phyloP scores from a whole-genome alignment of 53 echinoderm and acorn worm genomes.

The Mesocentrotus franciscanus region DNA sequence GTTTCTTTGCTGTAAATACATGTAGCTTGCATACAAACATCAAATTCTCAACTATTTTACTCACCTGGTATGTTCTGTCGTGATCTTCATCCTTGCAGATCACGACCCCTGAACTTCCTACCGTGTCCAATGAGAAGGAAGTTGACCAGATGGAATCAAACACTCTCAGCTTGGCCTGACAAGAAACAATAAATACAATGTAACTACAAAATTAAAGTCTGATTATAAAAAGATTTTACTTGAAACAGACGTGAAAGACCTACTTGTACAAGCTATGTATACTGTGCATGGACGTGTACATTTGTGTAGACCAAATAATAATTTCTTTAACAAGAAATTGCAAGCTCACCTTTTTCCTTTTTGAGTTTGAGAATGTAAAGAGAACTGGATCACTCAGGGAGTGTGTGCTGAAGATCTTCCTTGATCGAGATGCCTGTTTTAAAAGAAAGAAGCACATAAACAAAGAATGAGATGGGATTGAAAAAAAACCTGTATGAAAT shows the following conservation, averaged over 20 bases:
- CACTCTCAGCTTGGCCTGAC: slow-evolving; percentile 91
- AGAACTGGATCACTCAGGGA: slow-evolving; percentile 91
- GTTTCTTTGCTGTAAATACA: no score
- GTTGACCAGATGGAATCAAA: slow-evolving; percentile 97
- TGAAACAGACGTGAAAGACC: no score
- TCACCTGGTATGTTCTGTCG: slow-evolving; percentile 96
- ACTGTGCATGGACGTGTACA: background rate
- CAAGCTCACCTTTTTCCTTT: slow-evolving; percentile 91
- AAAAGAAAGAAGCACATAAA: background rate
- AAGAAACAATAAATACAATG: background rate
- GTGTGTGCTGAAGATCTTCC: slow-evolving; percentile 94
- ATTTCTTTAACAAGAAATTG: background rate
- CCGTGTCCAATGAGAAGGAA: slow-evolving; percentile 98
- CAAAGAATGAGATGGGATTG: no score
- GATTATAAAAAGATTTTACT: no score
- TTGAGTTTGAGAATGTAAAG: slow-evolving; percentile 90
- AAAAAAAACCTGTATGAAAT: no score
- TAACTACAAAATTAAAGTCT: background rate
- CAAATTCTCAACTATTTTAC: background rate
- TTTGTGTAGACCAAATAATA: no score
- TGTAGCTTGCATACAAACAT: no score
- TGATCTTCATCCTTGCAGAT: slow-evolving; percentile 97
- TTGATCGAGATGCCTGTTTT: slow-evolving; percentile 90
- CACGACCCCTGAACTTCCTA: slow-evolving; percentile 98
- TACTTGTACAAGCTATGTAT: no score